Evolutionary conservation across 2,797 vertebrate species (phyloP), one percentile per base, ranked within the genome.

Genomic region (Micromesistius poutassou): DNA sequence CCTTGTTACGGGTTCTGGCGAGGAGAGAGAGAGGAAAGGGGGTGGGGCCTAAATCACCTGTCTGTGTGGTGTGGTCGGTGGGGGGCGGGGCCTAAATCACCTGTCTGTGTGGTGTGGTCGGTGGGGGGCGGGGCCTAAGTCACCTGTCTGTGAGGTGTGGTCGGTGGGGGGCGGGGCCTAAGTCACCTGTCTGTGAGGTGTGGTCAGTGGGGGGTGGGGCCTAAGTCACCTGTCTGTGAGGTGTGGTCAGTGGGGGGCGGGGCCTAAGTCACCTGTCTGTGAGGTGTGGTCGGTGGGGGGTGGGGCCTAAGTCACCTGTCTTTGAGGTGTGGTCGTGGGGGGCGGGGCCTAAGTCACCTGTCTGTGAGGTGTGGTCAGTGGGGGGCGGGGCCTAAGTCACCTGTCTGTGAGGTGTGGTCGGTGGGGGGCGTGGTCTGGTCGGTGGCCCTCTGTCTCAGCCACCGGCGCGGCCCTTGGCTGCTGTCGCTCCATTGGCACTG

Each of bases 391-490:
- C 33, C 5, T 9, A 38, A 9, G 75, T 88, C 84, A 94, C 94
- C 94, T 90, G 82, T 89, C 75, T 74, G 73, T 76, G 87, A 87
- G 3, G 93, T 94, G 85, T 94, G 93, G 81, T 93, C 92, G 14
- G 77, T 78, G 16, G 92, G 83, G 0, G 92, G 93, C 31, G 85
- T 78, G 0, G 90, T 91, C 79, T 73, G 4, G 73, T 87, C 87
- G 78, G 76, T 82, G 76, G 93, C 91, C 83, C 83, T 93, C 76
- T 91, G 88, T 74, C 92, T 87, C 78, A 87, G 82, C 94, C 94
- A 95, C 79, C 71, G 84, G 75, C 81, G 91, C 33, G 33, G 77
- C 79, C 90, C 89, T 12, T 84, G 77, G 73, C 91, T 90, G 28
- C 66, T 74, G 81, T 93, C 92, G 30, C 28, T 84, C 94, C 94